Evolutionary conservation across 2,888 invertebrate genomes (phyloP).

Genomic region (Caenorhabditis panamensis): DNA sequence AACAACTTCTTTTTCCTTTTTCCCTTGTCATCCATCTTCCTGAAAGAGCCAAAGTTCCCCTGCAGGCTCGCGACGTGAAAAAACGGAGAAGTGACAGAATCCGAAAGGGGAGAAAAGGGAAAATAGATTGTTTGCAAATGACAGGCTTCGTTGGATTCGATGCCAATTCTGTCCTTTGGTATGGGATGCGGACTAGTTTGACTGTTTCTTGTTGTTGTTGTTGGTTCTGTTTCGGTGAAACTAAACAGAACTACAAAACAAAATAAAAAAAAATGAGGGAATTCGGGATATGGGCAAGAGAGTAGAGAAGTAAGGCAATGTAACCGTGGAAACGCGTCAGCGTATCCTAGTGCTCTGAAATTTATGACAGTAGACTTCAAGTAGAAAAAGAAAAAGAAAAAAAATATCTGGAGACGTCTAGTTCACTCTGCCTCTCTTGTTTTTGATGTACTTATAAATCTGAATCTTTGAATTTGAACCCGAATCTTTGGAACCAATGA

Average conservation of each 20-base stretch:
- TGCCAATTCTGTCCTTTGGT: conserved; percentile 39
- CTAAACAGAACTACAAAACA: not conserved
- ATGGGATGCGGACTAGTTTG: not conserved
- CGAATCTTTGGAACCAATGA: conserved; percentile 17
- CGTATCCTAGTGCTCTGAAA: not conserved
- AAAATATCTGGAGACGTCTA: not conserved
- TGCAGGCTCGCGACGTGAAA: conserved; percentile 12
- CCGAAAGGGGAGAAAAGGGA: not conserved
- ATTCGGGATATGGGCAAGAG: not conserved
- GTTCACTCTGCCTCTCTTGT: not conserved
- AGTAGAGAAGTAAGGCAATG: not conserved
- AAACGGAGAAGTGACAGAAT: conserved; percentile 3
- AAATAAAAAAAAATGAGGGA: not conserved
- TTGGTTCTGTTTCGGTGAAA: too few species aligned
- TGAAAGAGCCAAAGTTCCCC: not conserved
- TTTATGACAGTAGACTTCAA: not conserved
- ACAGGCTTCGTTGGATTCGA: conserved; percentile 39
- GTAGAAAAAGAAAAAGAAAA: not conserved
- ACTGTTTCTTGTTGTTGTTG: conserved; percentile 10
- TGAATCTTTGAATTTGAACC: not conserved
- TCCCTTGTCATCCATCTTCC: not conserved
- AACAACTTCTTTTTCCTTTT: conserved; percentile 26
- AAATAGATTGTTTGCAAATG: conserved; percentile 39
- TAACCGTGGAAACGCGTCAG: not conserved
- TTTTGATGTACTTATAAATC: not conserved